Evolutionary conservation across 2,888 invertebrate species (phyloP).

Genomic region (Morpho helenor): DNA sequence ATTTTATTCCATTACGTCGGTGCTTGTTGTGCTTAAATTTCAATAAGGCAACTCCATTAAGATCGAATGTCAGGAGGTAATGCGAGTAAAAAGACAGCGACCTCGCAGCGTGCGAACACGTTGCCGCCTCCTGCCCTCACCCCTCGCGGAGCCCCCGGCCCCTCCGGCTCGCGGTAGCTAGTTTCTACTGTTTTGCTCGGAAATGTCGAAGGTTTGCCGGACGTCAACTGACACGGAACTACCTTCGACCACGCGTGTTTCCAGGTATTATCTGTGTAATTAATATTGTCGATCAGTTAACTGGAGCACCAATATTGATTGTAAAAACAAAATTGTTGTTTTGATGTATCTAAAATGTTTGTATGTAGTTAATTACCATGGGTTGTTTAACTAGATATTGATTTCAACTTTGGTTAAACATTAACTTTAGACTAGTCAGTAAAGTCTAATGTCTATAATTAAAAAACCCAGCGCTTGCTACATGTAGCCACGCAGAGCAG

Average conservation of each 20-base stretch:
- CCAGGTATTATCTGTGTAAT: conserved; percentile 49
- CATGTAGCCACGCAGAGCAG: neutral
- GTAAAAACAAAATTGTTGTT: conserved; percentile 7
- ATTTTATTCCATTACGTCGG: conserved; percentile 68
- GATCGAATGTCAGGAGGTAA: conserved; percentile 72
- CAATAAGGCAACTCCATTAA: conserved; percentile 71
- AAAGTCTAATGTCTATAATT: neutral
- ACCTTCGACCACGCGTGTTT: conserved; percentile 68
- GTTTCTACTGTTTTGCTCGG: conserved; percentile 66
- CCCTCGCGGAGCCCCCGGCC: conserved; percentile 31
- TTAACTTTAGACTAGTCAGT: neutral
- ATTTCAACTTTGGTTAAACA: neutral
- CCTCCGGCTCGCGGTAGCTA: conserved; percentile 36
- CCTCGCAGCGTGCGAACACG: conserved; percentile 63
- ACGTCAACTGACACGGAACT: conserved; percentile 72
- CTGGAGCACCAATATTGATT: conserved; percentile 26
- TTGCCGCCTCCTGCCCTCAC: conserved; percentile 26
- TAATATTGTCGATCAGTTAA: conserved; percentile 27
- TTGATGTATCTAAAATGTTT: conserved; percentile 5
- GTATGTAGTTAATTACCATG: neutral
- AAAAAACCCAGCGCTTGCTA: neutral
- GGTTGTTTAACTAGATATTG: neutral
- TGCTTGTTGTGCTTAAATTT: conserved; percentile 68
- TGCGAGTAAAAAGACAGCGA: conserved; percentile 68
- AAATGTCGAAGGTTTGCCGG: conserved; percentile 77